phyloP scores from a whole-genome alignment of 1,140 invertebrate species.

The Oncopeltus fasciatus region DNA sequence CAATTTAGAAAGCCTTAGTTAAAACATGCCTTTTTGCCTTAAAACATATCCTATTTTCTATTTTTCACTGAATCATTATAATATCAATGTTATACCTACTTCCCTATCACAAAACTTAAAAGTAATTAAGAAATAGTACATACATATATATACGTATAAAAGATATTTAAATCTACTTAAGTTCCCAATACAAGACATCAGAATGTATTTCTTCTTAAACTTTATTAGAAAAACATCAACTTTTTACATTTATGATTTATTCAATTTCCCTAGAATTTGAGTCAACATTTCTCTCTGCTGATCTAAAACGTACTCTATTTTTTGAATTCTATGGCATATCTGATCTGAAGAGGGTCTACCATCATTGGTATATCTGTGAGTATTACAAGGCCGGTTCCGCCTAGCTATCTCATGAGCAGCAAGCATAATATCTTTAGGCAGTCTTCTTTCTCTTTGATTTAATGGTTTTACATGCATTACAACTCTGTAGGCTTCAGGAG shows the following conservation, averaged over 20 bases:
- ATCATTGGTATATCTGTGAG: neutral
- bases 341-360: neutral
- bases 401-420: slow-evolving; percentile 59
- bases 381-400: neutral
- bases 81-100: too few relatives aligned
- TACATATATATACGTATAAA: too few relatives aligned
- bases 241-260: neutral
- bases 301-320: slow-evolving; percentile 4
- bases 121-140: too few relatives aligned
- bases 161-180: too few relatives aligned
- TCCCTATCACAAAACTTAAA: too few relatives aligned
- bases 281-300: neutral
- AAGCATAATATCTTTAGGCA: slow-evolving; percentile 58
- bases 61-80: too few relatives aligned
- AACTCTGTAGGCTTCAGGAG: slow-evolving; percentile 59
- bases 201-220: too few relatives aligned
- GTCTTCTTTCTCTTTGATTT: slow-evolving; percentile 60
- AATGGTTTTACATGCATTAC: slow-evolving; percentile 63
- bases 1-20: too few relatives aligned
- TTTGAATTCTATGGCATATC: neutral
- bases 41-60: too few relatives aligned
- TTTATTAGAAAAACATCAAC: neutral
- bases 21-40: too few relatives aligned
- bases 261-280: neutral
- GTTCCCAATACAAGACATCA: too few relatives aligned